Conservation (phyloP, 2,113 vertebrate species). For the Pelvicachromis taeniatus region DNA sequence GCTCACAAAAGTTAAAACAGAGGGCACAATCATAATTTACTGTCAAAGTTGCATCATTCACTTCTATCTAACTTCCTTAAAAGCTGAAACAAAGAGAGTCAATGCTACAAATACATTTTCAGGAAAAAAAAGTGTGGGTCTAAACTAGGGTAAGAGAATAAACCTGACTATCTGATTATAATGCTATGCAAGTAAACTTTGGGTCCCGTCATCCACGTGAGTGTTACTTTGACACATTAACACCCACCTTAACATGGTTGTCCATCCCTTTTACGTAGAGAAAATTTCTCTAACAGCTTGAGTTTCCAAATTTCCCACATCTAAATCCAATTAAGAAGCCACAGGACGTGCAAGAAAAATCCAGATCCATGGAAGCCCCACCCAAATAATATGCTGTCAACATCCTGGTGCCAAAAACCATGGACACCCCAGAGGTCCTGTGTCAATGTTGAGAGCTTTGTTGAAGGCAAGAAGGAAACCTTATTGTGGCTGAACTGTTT, state of each 20-base stretch:
- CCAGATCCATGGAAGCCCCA: neutral
- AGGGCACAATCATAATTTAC: neutral
- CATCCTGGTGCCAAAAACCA: neutral
- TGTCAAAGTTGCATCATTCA: neutral
- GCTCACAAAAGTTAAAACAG: neutral
- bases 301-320: neutral
- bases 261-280: neutral
- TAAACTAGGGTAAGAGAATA: neutral
- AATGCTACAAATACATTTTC: neutral
- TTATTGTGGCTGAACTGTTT: neutral
- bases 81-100: neutral
- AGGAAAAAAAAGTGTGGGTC: neutral
- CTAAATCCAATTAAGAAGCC: neutral
- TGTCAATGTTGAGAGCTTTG: neutral
- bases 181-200: neutral
- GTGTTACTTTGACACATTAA: neutral
- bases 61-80: neutral
- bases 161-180: rapidly evolving
- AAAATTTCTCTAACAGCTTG: neutral
- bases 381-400: neutral
- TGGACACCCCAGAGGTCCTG: neutral
- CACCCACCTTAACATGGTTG: neutral
- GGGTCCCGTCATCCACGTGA: neutral
- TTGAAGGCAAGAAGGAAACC: neutral
- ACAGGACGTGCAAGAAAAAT: neutral